Evolutionary conservation across 2,888 invertebrate species (phyloP), one percentile per base, ranked within the genome.

Genomic region (Dendrolimus houi): DNA sequence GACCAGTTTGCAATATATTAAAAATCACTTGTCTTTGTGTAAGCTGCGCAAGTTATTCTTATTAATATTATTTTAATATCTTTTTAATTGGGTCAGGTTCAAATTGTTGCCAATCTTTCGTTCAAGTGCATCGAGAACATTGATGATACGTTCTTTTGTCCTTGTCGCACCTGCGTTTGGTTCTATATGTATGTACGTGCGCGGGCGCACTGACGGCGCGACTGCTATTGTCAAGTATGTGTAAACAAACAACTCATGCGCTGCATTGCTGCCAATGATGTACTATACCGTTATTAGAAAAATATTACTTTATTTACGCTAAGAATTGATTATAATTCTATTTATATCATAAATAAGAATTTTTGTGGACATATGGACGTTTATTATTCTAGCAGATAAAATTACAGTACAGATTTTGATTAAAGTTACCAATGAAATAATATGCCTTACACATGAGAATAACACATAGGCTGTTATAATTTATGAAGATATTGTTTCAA

Each of bases 171-270:
- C 65, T 65, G 59, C 61, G 60, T 62, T 61, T 58, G 63, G 52
- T 52, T 29, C 55, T 14, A 8, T 9, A 47, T 55, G 47, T 2
- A 41, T 55, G 55, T 47, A 47, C 52, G 55, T 52, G 40, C 47
- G 55, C 54, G 60, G 54, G 47, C 57, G 56, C 52, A 59, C 56
- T 58, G 60, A 63, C 67, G 64, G 68, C 69, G 65, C 64, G 68
- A 78, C 75, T 83, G 81, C 80, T 83, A 82, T 81, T 83, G 81
- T 78, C 74, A 68, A 71, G 75, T 78, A 73, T 76, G 77, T 80
- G 81, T 83, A 83, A 84, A 83, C 81, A 83, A 63, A 66, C 68
- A 71, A 77, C 74, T 75, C 77, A 75, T 73, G 72, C 74, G 69
- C 67, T 62, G 68, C 69, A 64, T 61, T 62, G 62, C 69, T 70